phyloP scores from a whole-genome alignment of 2,113 vertebrate species.

The Chionodraco myersi region DNA sequence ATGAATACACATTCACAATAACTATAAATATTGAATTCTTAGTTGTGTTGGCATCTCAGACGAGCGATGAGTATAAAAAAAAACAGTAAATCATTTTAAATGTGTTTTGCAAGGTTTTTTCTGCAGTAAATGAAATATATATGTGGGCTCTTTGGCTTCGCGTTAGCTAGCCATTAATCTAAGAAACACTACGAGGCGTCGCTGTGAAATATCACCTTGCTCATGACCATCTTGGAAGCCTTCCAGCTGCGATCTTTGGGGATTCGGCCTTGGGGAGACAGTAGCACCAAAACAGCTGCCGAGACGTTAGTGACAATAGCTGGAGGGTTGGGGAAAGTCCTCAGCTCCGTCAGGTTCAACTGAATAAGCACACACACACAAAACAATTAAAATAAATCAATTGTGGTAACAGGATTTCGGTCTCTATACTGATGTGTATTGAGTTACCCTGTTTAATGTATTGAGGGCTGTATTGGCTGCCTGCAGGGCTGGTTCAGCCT shows the following conservation, averaged over 20 bases:
- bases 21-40: neutral
- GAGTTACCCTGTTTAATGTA: slow-evolving; percentile 78
- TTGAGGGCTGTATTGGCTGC: slow-evolving; percentile 79
- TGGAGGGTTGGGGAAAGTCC: slow-evolving; percentile 82
- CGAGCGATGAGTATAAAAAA: neutral
- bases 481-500: slow-evolving; percentile 80
- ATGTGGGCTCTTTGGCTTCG: slow-evolving; percentile 15
- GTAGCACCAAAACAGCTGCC: slow-evolving; percentile 76
- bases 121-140: slow-evolving; percentile 15
- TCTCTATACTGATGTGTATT: neutral
- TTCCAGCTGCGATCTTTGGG: slow-evolving; percentile 86
- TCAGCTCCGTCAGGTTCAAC: slow-evolving; percentile 84
- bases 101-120: slow-evolving; percentile 14
- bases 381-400: neutral
- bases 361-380: slow-evolving; percentile 52
- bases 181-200: neutral
- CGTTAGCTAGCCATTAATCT: slow-evolving; percentile 15
- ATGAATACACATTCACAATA: slow-evolving; percentile 10
- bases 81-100: neutral
- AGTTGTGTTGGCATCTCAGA: too few relatives aligned
- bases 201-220: slow-evolving; percentile 73
- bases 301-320: slow-evolving; percentile 76
- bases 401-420: neutral
- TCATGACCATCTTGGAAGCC: slow-evolving; percentile 82
- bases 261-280: slow-evolving; percentile 75